These are phyloP conservation scores for Leucopsar rothschildi DNA, from an alignment of 2,113 vertebrate genomes.

Conservation along the genomic window DNA sequence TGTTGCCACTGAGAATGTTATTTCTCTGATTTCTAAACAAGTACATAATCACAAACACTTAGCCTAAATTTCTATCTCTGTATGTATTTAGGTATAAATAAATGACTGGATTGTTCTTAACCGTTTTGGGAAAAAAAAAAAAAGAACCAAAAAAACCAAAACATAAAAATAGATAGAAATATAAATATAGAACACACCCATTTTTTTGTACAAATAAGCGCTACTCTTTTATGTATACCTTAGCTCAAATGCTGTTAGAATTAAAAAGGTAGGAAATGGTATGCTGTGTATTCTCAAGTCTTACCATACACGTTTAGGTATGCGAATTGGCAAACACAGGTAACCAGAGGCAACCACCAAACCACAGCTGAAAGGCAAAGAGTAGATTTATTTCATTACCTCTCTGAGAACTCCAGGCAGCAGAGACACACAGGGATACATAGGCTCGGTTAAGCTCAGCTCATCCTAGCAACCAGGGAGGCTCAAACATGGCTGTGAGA, in stretches of 20 bases:
- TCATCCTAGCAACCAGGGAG: fast-evolving
- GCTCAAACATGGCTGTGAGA: background rate
- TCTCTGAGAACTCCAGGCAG: background rate
- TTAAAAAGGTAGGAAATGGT: background rate
- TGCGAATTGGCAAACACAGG: background rate
- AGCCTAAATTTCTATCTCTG: background rate
- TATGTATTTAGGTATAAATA: background rate
- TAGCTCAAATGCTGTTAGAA: background rate
- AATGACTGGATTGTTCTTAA: background rate
- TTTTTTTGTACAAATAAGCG: background rate
- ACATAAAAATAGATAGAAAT: background rate
- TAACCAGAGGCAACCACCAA: background rate
- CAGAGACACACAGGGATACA: background rate
- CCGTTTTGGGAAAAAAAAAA: background rate
- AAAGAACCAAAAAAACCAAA: too few species aligned
- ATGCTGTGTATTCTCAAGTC: background rate
- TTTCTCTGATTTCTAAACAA: background rate
- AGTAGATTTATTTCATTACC: background rate
- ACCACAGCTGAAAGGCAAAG: background rate
- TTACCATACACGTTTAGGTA: background rate
- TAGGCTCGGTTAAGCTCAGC: background rate
- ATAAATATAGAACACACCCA: background rate
- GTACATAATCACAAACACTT: background rate
- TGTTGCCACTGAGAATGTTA: background rate
- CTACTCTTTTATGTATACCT: background rate